Percentiles rank a stretch among this genome's conserved stretches.
Evolutionary conservation across 2,113 vertebrate species (phyloP).

Genomic region (Colinus virginianus): DNA sequence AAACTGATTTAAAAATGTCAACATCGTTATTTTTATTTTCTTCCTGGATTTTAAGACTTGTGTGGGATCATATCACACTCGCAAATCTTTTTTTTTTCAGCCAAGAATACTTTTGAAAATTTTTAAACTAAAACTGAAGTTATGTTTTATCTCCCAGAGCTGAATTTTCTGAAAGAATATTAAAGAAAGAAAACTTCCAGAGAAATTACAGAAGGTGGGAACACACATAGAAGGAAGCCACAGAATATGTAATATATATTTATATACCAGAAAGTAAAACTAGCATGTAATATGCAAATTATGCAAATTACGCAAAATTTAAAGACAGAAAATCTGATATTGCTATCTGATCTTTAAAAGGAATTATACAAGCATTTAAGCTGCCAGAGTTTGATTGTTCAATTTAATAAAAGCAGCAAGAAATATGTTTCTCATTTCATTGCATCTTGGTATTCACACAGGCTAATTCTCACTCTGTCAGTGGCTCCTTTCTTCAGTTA

Average conservation of each 20-base stretch:
- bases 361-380: slow-evolving; percentile 3
- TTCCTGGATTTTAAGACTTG: neutral
- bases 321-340: neutral
- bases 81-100: neutral
- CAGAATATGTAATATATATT: neutral
- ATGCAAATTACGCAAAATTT: slow-evolving; percentile 4
- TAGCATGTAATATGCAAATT: neutral
- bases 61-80: neutral
- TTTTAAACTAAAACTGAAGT: neutral
- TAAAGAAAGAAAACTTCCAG: neutral
- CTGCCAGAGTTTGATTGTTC: neutral
- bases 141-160: neutral
- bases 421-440: slow-evolving; percentile 52
- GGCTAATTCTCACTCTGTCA: slow-evolving; percentile 9
- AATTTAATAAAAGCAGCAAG: slow-evolving; percentile 19
- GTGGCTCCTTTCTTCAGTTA: slow-evolving; percentile 40
- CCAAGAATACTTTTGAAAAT: neutral
- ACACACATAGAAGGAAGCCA: neutral
- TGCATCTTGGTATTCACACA: neutral
- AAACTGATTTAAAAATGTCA: neutral
- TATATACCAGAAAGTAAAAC: neutral
- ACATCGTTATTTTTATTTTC: neutral
- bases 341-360: neutral
- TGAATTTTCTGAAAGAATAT: neutral
- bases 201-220: neutral